Conservation (phyloP, 2,888 invertebrate genomes). For the Tipula confusa region DNA sequence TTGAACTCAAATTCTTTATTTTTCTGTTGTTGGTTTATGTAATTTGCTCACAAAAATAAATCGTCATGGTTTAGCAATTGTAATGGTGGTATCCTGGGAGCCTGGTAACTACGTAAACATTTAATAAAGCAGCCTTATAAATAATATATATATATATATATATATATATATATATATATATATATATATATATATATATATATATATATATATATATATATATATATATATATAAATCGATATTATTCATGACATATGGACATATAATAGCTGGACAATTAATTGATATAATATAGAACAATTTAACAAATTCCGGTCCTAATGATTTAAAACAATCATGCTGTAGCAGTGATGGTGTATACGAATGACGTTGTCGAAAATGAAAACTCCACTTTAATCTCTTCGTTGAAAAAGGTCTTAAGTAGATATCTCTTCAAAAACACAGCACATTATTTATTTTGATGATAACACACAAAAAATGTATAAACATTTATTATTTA, state of each 20-base stretch:
- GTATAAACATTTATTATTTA: conserved; percentile 13
- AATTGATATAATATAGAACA: neutral
- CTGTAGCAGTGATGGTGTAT: neutral
- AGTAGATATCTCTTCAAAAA: neutral
- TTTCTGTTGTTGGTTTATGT: too few relatives aligned
- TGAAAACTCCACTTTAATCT: neutral
- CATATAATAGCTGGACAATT: neutral
- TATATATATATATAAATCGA: conserved; percentile 25
- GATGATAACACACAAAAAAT: conserved; percentile 26
- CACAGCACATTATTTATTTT: neutral
- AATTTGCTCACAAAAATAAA: too few relatives aligned
- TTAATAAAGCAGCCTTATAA: too few relatives aligned
- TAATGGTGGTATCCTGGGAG: too few relatives aligned
- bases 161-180: too few relatives aligned
- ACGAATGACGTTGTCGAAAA: neutral
- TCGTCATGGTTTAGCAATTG: too few relatives aligned
- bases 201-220: too few relatives aligned
- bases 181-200: too few relatives aligned
- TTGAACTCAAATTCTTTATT: too few relatives aligned
- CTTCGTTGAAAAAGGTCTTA: neutral
- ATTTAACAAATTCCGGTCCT: neutral
- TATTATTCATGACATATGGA: neutral
- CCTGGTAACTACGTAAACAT: too few relatives aligned
- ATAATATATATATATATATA: too few relatives aligned
- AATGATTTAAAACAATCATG: neutral